Evolutionary conservation across 2,797 vertebrate species (phyloP).

Genomic region (Pteronotus mesoamericanus): DNA sequence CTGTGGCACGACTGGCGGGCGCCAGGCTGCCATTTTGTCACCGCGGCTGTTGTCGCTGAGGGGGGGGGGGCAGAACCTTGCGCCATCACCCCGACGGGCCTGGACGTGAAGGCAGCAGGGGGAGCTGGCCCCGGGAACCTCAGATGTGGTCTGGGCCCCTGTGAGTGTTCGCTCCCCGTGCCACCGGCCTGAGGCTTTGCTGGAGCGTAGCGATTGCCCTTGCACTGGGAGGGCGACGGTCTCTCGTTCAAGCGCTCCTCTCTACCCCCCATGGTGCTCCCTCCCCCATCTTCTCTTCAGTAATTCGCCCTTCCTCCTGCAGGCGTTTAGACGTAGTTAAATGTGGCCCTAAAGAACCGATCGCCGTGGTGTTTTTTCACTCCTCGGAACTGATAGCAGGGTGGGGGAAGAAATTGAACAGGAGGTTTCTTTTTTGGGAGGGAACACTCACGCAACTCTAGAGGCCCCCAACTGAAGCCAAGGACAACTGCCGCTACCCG

Average conservation of each 20-base stretch:
- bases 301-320: background rate
- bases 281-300: background rate
- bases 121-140: background rate
- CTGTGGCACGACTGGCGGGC: slow-evolving; percentile 74
- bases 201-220: background rate
- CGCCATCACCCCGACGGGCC: slow-evolving; percentile 56
- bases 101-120: background rate
- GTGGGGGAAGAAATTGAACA: background rate
- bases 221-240: background rate
- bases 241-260: background rate
- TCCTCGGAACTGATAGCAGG: slow-evolving; percentile 20
- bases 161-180: background rate
- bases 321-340: background rate
- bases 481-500: background rate
- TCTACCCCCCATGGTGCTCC: background rate
- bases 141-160: background rate
- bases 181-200: background rate
- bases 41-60: slow-evolving; percentile 68
- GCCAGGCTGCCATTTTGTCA: slow-evolving; percentile 83
- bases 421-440: background rate
- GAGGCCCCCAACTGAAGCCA: background rate
- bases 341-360: slow-evolving; percentile 6
- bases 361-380: background rate
- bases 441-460: background rate
- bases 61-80: slow-evolving; percentile 19